Percentiles rank a stretch among this genome's conserved stretches.
Evolutionary conservation across 92 coral and sea anemone species (phyloP).

Genomic region (Virgularia gustaviana): DNA sequence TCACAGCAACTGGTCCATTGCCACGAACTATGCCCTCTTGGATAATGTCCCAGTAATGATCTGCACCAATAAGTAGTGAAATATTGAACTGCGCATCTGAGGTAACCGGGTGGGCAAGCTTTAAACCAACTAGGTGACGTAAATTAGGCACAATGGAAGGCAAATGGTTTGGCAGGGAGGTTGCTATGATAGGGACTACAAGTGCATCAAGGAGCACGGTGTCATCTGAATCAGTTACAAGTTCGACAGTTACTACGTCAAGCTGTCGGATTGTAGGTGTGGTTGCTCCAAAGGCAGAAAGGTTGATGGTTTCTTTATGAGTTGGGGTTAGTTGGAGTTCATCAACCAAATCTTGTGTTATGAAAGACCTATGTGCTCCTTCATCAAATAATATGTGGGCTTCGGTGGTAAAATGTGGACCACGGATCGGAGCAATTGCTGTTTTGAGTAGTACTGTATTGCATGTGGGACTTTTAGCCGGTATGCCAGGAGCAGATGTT

Average conservation of each 20-base stretch:
- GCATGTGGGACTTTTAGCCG: not conserved
- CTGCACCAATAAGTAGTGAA: constrained; percentile 49
- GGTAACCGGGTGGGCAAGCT: constrained; percentile 55
- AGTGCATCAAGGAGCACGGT: constrained; percentile 40
- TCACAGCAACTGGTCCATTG: constrained; percentile 50
- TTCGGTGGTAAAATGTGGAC: not conserved
- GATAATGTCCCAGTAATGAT: constrained; percentile 52
- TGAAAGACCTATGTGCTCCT: constrained; percentile 51
- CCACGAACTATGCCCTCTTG: constrained; percentile 29
- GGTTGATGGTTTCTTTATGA: constrained; percentile 14
- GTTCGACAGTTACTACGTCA: constrained; percentile 28
- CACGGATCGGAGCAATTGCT: not conserved
- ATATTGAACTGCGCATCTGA: constrained; percentile 46
- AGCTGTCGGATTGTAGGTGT: constrained; percentile 29
- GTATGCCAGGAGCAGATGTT: not conserved
- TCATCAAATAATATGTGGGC: constrained; percentile 51
- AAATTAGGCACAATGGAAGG: constrained; percentile 30
- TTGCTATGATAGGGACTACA: constrained; percentile 42
- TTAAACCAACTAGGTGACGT: constrained; percentile 40
- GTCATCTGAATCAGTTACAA: constrained; percentile 35
- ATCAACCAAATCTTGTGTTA: constrained; percentile 41
- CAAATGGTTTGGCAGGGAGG: constrained; percentile 39
- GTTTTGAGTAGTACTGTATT: not conserved
- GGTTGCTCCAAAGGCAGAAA: constrained; percentile 43
- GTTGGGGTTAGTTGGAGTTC: constrained; percentile 29